Evolutionary conservation across 2,797 vertebrate species (phyloP), one percentile per base, ranked within the genome.

Genomic region (Cyclopterus lumpus): DNA sequence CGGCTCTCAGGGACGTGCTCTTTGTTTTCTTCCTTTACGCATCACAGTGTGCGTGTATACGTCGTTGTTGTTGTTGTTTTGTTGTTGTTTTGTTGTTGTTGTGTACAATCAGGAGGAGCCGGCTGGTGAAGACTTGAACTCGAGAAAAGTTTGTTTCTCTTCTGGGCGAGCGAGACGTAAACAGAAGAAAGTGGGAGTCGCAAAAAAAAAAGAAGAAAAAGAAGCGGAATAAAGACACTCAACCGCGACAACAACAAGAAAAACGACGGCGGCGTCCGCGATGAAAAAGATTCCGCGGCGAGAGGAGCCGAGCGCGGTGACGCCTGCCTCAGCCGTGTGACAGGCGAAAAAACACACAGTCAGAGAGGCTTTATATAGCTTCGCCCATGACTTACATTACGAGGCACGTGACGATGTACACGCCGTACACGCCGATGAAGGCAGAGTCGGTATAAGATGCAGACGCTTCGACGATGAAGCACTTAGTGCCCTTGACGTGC

Each of bases 251-350:
- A 40, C 49, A 57, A 36, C 79, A 67, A 77, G 77, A 82, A 78
- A 80, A 84, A 57, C 81, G 80, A 61, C 81, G 67, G 26, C 61
- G 67, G 78, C n/a, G 22, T 73, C 86, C 24, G 6, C 73, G 81
- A 89, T 90, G 78, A 92, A 90, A 88, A 81, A 75, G 54, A 71
- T 86, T 84, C 55, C 40, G n/a, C n/a, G 24, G 74, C n/a, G 73
- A 76, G 70, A 78, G 71, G 71, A 54, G 79, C 65, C 6, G 40
- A 30, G 49, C n/a, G 7, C 42, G 71, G 81, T 61, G 67, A 58
- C 75, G 30, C 46, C 53, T n/a, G 42, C 83, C 77, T 68, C 61
- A 55, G 67, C 58, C 72, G 58, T 73, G 71, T 79, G 84, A 90
- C 83, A 87, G 66, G 67, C 48, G 36, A 68, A 83, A 89, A 70